Percentiles rank a stretch among this genome's conserved stretches.
These are phyloP conservation scores for Alosa sapidissima DNA, from an alignment of 2,797 vertebrate species.

Conservation along the genomic window DNA sequence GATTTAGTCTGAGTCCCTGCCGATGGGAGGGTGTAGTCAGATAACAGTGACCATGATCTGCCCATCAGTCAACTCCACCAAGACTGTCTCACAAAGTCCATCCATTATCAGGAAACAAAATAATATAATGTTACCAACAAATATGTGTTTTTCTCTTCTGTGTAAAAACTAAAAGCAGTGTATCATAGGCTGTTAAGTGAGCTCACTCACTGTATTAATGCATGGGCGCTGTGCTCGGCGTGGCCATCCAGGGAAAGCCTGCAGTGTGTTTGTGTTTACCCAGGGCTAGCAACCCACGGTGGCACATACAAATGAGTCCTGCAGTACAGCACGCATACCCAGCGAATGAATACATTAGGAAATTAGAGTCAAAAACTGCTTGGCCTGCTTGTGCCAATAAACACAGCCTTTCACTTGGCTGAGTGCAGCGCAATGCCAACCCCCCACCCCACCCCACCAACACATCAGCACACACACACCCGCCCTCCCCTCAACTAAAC, in stretches of 20 bases:
- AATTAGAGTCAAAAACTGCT: not conserved
- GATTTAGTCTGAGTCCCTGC: not conserved
- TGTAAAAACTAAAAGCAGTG: not conserved
- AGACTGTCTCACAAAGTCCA: not conserved
- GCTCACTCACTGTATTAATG: not conserved
- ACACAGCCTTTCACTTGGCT: constrained; percentile 19
- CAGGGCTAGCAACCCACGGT: not conserved
- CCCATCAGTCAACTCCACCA: not conserved
- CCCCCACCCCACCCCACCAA: constrained; percentile 11
- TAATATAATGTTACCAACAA: not conserved
- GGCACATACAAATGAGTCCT: constrained; percentile 6
- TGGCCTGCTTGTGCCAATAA: not conserved
- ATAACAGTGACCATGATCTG: not conserved
- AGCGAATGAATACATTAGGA: constrained; percentile 19
- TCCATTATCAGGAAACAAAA: not conserved
- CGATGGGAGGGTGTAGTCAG: not conserved
- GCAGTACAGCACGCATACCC: not conserved
- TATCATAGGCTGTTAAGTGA: not conserved
- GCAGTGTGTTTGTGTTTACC: constrained; percentile 5
- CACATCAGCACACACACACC: constrained; percentile 42
- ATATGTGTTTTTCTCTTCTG: not conserved
- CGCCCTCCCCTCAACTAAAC: constrained; percentile 14
- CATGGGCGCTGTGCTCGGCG: not conserved
- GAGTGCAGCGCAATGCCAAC: constrained; percentile 2
- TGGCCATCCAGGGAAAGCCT: not conserved